Conservation (phyloP, 2,797 vertebrate species). For the Poecilia gillii region DNA sequence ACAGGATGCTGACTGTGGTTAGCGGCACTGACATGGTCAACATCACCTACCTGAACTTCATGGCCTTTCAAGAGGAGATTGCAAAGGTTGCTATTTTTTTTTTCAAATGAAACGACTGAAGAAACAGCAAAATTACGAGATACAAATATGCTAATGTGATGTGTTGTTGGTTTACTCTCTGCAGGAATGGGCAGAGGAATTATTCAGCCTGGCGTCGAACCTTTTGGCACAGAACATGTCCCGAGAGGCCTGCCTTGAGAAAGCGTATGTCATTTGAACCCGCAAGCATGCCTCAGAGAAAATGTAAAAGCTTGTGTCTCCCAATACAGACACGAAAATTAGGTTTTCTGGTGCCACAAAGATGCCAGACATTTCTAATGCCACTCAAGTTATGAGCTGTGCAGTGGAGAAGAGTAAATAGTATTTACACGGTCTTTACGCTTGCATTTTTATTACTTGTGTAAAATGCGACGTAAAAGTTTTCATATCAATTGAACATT, state of each 20-base stretch:
- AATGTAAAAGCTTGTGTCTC: conserved; percentile 22
- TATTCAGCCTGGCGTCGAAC: conserved; percentile 96
- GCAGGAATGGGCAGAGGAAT: conserved; percentile 96
- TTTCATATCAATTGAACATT: not conserved
- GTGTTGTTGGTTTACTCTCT: conserved; percentile 56
- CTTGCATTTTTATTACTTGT: not conserved
- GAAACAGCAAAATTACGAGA: no score
- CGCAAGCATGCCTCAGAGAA: not conserved
- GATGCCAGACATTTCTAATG: not conserved
- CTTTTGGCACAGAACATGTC: conserved; percentile 96
- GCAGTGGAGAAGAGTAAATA: conserved; percentile 18
- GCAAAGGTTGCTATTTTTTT: conserved; percentile 86
- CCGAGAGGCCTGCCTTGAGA: conserved; percentile 93
- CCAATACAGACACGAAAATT: conserved; percentile 36
- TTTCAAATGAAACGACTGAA: not conserved
- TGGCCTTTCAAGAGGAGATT: conserved; percentile 96
- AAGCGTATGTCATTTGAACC: conserved; percentile 85
- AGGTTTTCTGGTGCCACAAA: conserved; percentile 10
- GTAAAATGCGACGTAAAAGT: not conserved
- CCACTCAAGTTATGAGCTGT: conserved; percentile 5
- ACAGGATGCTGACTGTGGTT: conserved; percentile 93
- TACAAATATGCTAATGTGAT: conserved; percentile 1
- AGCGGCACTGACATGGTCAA: conserved; percentile 95
- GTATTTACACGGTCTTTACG: not conserved
- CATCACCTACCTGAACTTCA: conserved; percentile 95